phyloP scores from a whole-genome alignment of 2,888 invertebrate genomes.

The Zele albiditarsus region DNA sequence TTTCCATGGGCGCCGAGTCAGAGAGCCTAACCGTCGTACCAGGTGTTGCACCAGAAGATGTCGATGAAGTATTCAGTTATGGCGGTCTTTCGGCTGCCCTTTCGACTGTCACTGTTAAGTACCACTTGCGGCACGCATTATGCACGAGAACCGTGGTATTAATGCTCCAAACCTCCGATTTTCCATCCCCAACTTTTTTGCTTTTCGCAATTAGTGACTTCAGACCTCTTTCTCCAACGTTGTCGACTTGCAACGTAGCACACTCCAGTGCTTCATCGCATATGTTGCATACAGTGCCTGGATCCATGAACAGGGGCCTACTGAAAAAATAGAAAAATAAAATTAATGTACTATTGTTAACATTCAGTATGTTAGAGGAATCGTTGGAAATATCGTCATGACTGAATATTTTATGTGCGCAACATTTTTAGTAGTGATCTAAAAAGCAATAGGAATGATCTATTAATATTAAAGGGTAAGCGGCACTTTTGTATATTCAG shows the following conservation, averaged over 20 bases:
- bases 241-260: background rate
- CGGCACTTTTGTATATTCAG: too few relatives aligned
- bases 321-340: slow-evolving; percentile 24
- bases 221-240: background rate
- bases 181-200: background rate
- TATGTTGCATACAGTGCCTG: slow-evolving; percentile 22
- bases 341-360: too few relatives aligned
- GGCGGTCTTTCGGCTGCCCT: background rate
- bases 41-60: slow-evolving; percentile 16
- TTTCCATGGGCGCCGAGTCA: slow-evolving; percentile 9
- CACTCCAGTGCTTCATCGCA: slow-evolving; percentile 27
- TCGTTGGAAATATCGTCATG: too few relatives aligned
- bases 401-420: too few relatives aligned
- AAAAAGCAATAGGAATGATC: too few relatives aligned
- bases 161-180: slow-evolving; percentile 28
- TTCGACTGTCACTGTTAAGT: background rate
- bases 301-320: slow-evolving; percentile 11
- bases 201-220: slow-evolving; percentile 28
- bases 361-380: background rate
- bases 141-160: background rate
- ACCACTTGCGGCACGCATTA: slow-evolving; percentile 30
- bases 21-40: slow-evolving; percentile 17
- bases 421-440: too few relatives aligned
- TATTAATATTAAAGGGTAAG: too few relatives aligned
- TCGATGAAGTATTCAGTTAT: background rate